Evolutionary conservation across 2,888 invertebrate species (phyloP), one percentile per base, ranked within the genome.

Genomic region (Sminthurides aquaticus): DNA sequence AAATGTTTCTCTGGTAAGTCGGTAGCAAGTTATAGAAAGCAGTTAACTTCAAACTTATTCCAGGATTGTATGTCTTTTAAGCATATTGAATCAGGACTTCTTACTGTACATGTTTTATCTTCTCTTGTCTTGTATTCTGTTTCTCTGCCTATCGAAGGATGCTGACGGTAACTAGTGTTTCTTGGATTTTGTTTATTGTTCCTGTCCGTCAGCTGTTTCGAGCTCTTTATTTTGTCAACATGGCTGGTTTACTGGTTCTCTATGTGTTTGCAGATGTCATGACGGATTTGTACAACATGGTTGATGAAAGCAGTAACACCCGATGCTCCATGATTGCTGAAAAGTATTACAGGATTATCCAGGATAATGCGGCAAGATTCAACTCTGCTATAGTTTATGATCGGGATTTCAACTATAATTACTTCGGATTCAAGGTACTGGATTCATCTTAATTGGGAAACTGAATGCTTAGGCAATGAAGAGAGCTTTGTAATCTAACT

Each of bases 371-470:
- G n/a, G 91, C 93, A 76, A 83, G 85, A 68, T 81, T 99, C 59
- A 94, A 99, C 79, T 94, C 96, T 0, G 89, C 94, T 24, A 95
- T 99, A 75, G 91, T 97, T 49, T 96, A 98, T 79, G 95, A 97
- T 77, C 85, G 98, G 74, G 99, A 99, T 80, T 99, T 92, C 79
- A 88, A 86, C 67, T 99, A 97, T 80, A 96, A 94, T 77, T 99
- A 94, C 78, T 99, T 99, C 83, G 99, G 98, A n/a, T 98, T 98
- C 77, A 98, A 97, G 80, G 80, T 79, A 74, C 22, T 55, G 8
- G 49, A 8, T 60, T 20, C 8, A 58, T 58, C 20, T 25, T n/a
- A 57, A 8, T n/a, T 60, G 25, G 3, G 18, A 49, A 8, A 60
- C 3, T 20, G 27, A 24, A 11, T 8, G 11, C 26, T 15, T 58